Evolutionary conservation across 2,888 invertebrate genomes (phyloP), one percentile per base, ranked within the genome.

Genomic region (Bellardia pandia): DNA sequence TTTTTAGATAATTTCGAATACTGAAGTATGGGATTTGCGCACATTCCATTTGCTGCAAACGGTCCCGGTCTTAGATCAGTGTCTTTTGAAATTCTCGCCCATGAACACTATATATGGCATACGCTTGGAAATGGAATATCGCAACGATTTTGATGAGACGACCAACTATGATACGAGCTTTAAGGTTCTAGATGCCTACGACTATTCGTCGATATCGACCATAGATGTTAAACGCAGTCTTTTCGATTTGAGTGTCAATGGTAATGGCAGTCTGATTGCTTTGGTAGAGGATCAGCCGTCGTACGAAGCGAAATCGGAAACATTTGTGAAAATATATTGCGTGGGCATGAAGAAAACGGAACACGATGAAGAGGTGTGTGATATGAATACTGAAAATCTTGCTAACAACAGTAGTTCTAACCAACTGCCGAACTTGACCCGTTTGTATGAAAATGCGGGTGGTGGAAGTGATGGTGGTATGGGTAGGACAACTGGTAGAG

Each of bases 11-110:
- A 97, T 99, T 91, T 98, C 99, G 79, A 99, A 99, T 92, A 98
- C 99, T 0, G 99, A 99, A 95, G 98, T 99, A 77, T 99, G 99
- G 99, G 99, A 99, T 93, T 94, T 99, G 40, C 94, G 99, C 89
- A 99, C 98, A 60, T 99, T 98, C 93, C 98, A 98, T 92, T 94
- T 99, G 60, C 94, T 99, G 51, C 96, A 98, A 92, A 99, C 99
- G 0, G 99, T 99, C 74, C 98, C 99, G 1, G 96, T 97, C 0
- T 94, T 99, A 88, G 98, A 99, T 92, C 98, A 98, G 92, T 98
- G 98, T 69, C 94, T 95, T 93, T 96, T 99, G 6, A 95, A 96
- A 85, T 99, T 99, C 94, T 98, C 98, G 83, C 96, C 97, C 3
- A 95, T 96, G 78, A 96, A 96, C 90, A 97, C 98, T 42, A 96